Evolutionary conservation across 2,113 vertebrate genomes (phyloP), one percentile per base, ranked within the genome.

Genomic region (Toxostoma redivivum): DNA sequence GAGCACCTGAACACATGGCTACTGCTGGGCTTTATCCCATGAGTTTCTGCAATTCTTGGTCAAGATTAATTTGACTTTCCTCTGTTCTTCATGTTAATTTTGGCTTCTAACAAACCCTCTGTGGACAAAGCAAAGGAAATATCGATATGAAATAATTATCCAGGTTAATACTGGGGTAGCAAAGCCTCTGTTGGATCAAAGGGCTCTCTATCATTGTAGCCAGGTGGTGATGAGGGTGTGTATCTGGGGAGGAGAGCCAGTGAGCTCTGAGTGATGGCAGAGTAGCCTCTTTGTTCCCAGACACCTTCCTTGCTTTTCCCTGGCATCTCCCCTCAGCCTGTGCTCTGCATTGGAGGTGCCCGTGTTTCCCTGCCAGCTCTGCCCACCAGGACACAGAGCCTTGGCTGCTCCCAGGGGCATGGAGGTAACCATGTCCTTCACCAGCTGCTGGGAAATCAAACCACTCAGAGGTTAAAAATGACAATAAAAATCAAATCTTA

Each of bases 281-380:
- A 45, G 67, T 1, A 51, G 38, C 56, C 56, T 51, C 37, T 69
- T 5, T 35, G 42, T 5, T 45, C 23, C 0, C 1, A 33, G 30
- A 27, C 8, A 4, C 69, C 54, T 64, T 67, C 66, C 47, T 9
- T 0, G 1, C 65, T 47, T 37, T 56, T 24, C 19, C 58, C 62
- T 73, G 24, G 0, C 27, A 0, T 35, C 38, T n/a, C 3, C 30
- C 17, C 37, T 37, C 5, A 0, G 33, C 2, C 9, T 61, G 33
- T 69, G 66, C 80, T 65, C 6, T 0, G 2, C 45, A 18, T 1
- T 11, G 44, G 79, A 44, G 48, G 4, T 45, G 64, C 24, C 38
- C 0, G 0, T 19, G 35, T 24, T 14, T 27, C 58, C 31, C 72
- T 64, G 84, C 57, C 83, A 73, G 76, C 48, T 72, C 40, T 73